Conservation (phyloP, 1,140 invertebrate genomes). For the Liolophura sinensis region DNA sequence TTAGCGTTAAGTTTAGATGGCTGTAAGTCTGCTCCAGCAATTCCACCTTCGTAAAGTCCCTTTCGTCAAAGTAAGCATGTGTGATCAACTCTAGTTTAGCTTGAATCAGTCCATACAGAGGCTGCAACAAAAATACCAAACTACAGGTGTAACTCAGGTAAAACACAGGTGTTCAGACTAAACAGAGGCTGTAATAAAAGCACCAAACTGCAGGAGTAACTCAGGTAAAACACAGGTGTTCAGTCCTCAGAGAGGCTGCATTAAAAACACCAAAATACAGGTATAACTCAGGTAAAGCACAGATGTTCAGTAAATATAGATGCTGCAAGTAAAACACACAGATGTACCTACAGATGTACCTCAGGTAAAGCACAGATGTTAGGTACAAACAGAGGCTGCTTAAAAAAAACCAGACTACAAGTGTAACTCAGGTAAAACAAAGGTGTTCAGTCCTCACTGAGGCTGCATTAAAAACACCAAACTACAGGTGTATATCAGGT, state of each 20-base stretch:
- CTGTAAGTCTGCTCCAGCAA: constrained; percentile 90
- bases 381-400: too few species aligned
- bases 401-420: too few species aligned
- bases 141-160: constrained; percentile 71
- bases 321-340: too few species aligned
- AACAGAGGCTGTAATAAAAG: constrained; percentile 17
- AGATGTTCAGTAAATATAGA: too few species aligned
- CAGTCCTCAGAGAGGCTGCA: constrained; percentile 82
- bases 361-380: too few species aligned
- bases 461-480: constrained; percentile 39
- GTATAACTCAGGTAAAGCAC: too few species aligned
- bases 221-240: constrained; percentile 97
- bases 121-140: constrained; percentile 34
- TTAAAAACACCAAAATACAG: constrained; percentile 12
- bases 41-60: constrained; percentile 68
- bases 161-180: constrained; percentile 77
- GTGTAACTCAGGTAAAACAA: too few species aligned
- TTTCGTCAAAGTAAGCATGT: constrained; percentile 93
- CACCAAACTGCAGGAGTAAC: too few species aligned
- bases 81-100: constrained; percentile 95
- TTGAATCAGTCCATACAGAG: constrained; percentile 54
- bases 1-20: constrained; percentile 86
- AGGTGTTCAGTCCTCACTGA: constrained; percentile 10
- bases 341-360: too few species aligned
- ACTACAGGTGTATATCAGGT: constrained; percentile 67